A percentile compares a stretch with the other conserved stretches of the same genome.
phyloP scores from a whole-genome alignment of 2,797 vertebrate species.

The Antennarius maculatus region DNA sequence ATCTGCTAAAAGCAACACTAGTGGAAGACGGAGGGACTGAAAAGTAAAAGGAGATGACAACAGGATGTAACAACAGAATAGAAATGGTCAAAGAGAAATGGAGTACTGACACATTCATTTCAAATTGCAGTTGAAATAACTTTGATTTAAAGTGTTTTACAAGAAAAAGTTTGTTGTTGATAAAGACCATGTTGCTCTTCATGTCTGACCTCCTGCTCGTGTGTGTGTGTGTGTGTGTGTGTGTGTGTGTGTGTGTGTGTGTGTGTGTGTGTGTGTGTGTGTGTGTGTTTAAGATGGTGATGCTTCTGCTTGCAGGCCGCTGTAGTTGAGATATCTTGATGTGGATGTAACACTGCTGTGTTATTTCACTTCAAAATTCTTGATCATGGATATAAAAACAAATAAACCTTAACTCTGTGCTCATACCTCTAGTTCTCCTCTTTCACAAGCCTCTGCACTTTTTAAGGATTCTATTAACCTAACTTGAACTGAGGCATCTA shows the following conservation, averaged over 20 bases:
- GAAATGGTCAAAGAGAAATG: constrained; percentile 52
- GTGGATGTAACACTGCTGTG: constrained; percentile 44
- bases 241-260: no score
- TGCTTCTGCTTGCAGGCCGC: constrained; percentile 36
- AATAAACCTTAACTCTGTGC: constrained; percentile 62
- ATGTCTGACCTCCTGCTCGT: constrained; percentile 24
- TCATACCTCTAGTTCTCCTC: constrained; percentile 40
- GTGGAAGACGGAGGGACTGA: constrained; percentile 40
- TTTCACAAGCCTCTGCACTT: constrained; percentile 65
- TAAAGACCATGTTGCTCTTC: constrained; percentile 32
- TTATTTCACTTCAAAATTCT: constrained; percentile 28
- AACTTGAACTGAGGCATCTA: constrained; percentile 62
- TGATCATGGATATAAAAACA: constrained; percentile 63
- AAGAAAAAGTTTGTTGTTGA: constrained; percentile 44
- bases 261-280: no score
- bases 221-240: no score
- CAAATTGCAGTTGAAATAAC: constrained; percentile 42
- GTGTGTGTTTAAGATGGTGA: constrained; percentile 2
- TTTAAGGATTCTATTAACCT: constrained; percentile 76
- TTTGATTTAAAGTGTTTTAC: constrained; percentile 21
- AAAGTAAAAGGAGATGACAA: constrained; percentile 46
- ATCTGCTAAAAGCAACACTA: constrained; percentile 68
- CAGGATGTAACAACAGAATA: constrained; percentile 48
- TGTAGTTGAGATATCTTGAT: constrained; percentile 37
- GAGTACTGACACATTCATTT: constrained; percentile 35